These are phyloP conservation scores for Ptychodera flava DNA, from an alignment of 35 echinoderm and acorn worm genomes.

Conservation along the genomic window DNA sequence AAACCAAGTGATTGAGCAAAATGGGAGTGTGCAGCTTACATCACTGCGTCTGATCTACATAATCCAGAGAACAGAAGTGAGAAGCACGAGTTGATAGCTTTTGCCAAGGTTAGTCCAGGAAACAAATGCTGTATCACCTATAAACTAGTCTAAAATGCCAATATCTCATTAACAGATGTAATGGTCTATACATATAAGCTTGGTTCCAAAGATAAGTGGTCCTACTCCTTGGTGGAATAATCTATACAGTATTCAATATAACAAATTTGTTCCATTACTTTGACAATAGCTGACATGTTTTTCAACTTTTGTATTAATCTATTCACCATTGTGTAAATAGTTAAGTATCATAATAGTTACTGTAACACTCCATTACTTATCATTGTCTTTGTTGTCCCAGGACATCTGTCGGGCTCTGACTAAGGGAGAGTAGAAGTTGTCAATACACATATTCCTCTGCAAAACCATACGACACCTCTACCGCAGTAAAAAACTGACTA, in stretches of 20 bases:
- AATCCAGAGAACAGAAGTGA: constrained; percentile 44
- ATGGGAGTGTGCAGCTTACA: no score
- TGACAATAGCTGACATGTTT: no score
- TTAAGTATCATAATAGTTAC: not conserved
- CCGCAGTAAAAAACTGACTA: constrained; percentile 49
- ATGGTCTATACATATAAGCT: constrained; percentile 16
- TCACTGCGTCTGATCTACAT: constrained; percentile 15
- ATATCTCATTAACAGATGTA: constrained; percentile 11
- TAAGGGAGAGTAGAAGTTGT: constrained; percentile 59
- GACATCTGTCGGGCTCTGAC: constrained; percentile 61
- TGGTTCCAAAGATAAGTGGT: not conserved
- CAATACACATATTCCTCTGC: constrained; percentile 68
- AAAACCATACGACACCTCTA: constrained; percentile 46
- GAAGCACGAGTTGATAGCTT: constrained; percentile 16
- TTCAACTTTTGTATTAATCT: not conserved
- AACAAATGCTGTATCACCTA: constrained; percentile 4
- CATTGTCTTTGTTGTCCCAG: not conserved
- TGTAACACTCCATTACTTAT: not conserved
- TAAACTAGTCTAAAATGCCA: constrained; percentile 20
- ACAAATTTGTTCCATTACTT: not conserved
- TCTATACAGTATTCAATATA: constrained; percentile 14
- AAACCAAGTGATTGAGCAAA: no score
- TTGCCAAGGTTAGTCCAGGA: constrained; percentile 29
- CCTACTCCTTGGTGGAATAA: constrained; percentile 10
- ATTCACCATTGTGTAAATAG: not conserved